phyloP scores from a whole-genome alignment of 30 jellyfish, hydroid and myxozoan species.

The Nemopilema nomurai region DNA sequence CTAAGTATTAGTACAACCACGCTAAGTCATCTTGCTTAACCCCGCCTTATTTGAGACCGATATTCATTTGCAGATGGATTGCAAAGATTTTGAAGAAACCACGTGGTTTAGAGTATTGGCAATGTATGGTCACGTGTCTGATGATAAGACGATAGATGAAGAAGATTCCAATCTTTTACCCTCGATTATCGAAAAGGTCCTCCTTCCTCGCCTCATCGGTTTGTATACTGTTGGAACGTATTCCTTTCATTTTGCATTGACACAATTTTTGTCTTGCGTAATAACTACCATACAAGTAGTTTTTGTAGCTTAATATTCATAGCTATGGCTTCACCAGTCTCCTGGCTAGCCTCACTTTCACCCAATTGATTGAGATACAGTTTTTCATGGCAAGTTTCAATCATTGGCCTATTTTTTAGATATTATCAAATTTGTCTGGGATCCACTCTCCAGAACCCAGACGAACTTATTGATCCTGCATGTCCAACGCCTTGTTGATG shows the following conservation, averaged over 20 bases:
- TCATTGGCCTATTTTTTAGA: too few species aligned
- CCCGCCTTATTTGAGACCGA: too few species aligned
- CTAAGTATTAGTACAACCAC: too few species aligned
- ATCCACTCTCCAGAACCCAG: conserved; percentile 88
- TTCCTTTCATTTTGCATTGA: too few species aligned
- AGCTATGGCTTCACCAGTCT: too few species aligned
- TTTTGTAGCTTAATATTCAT: too few species aligned
- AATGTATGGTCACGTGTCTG: conserved; percentile 72
- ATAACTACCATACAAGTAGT: too few species aligned
- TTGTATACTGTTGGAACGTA: neutral
- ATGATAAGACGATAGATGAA: conserved; percentile 46
- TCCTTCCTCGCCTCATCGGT: conserved; percentile 93
- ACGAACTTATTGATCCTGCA: conserved; percentile 58
- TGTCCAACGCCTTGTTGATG: conserved; percentile 87
- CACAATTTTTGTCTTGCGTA: too few species aligned
- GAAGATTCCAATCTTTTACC: conserved; percentile 83
- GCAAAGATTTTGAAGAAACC: conserved; percentile 82
- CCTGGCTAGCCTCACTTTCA: too few species aligned
- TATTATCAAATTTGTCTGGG: conserved; percentile 86
- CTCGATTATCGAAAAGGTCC: conserved; percentile 71
- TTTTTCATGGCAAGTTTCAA: neutral
- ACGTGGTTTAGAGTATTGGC: conserved; percentile 72
- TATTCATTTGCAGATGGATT: conserved; percentile 40
- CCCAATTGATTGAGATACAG: too few species aligned
- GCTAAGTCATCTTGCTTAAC: too few species aligned